A percentile compares a stretch with the other conserved stretches of the same genome.
These are phyloP conservation scores for Athene cunicularia DNA, from an alignment of 2,113 vertebrate genomes.

Conservation along the genomic window DNA sequence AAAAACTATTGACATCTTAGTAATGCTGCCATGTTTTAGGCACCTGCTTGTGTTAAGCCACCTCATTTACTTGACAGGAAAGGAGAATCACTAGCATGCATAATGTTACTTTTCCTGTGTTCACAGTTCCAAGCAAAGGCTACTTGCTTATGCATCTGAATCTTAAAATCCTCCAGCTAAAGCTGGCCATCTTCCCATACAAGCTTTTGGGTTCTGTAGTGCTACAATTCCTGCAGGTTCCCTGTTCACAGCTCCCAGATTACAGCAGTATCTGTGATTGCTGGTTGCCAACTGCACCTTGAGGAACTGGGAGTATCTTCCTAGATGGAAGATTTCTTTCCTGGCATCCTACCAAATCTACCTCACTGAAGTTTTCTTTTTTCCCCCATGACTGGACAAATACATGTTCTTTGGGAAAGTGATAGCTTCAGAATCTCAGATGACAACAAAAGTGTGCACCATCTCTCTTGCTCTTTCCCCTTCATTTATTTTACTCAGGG, in stretches of 20 bases:
- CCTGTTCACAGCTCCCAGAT: neutral
- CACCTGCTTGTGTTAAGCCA: neutral
- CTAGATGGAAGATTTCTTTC: neutral
- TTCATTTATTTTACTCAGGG: neutral
- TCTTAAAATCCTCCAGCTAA: neutral
- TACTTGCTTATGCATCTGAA: neutral
- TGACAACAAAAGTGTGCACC: neutral
- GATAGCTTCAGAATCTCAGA: neutral
- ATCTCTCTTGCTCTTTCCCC: neutral
- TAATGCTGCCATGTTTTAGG: neutral
- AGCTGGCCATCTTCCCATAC: neutral
- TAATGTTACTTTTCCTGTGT: neutral
- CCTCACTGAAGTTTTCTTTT: neutral
- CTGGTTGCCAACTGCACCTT: neutral
- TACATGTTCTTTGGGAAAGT: neutral
- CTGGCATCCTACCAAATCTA: neutral
- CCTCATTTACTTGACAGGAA: neutral
- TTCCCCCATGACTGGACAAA: fast-evolving
- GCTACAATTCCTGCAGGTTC: neutral
- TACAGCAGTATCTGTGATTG: neutral
- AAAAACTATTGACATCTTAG: fast-evolving
- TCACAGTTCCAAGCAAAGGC: neutral
- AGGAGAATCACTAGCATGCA: neutral
- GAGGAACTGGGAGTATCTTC: neutral
- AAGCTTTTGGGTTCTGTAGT: neutral